Base-by-base conservation (phyloP, 92 coral and sea anemone species). In the Porites rus region DNA sequence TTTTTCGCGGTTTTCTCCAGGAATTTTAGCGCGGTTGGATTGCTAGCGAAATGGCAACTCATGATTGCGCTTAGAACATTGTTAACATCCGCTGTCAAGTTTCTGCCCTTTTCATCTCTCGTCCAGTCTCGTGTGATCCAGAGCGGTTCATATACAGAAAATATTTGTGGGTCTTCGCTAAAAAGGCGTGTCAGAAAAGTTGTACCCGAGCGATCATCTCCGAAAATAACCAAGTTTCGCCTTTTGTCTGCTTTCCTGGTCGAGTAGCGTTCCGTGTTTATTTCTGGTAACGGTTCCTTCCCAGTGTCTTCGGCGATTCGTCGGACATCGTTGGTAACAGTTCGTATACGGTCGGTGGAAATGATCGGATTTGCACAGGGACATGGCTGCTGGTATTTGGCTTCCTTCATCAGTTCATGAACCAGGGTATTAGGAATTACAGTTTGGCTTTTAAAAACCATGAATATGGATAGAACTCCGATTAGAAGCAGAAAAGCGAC, bases 141-240 rank as follows among this genome's bases (percentile, higher is more conserved):
- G 76, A 85, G 78, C n/a, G 88, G 88, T 75, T 85, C 88, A 38
- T 85, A 85, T 58, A 85, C 88, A 17, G 88, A 28, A 66, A 85
- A 85, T 0, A 85, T 53, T 13, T 76, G 56, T 21, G 76, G 65
- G 43, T 85, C 88, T 76, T 85, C 77, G 69, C 83, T 76, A 20
- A 85, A 85, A 82, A 85, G 66, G 70, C 76, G 75, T 10, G 88
- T 85, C 75, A 85, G 77, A 76, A 85, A 69, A 8, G 88, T 85
- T 38, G 88, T 85, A 7, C 88, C 88, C 19, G 88, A 85, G 46
- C 88, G 88, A 58, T 85, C 88, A 50, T 85, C 88, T 14, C 88
- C 88, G 88, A 85, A 85, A 43, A 85, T 85, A 52, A 85, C 82
- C 21, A 85, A 38, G 65, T 84, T 85, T 85, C 88, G 88, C 58